Evolutionary conservation across 2,888 invertebrate genomes (phyloP).

Genomic region (Troides oblongomaculatus): DNA sequence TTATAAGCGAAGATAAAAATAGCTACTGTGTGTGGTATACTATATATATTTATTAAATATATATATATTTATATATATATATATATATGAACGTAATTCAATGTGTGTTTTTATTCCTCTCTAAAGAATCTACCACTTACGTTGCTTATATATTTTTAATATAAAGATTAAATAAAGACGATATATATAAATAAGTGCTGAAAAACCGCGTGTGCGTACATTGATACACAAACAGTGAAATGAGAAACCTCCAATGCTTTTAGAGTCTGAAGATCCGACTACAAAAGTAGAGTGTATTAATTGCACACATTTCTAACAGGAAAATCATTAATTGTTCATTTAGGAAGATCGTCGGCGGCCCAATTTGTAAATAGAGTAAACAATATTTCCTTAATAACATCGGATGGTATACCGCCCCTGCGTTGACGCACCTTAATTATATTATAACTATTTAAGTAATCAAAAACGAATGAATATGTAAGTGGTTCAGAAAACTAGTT

Average conservation of each 20-base stretch:
- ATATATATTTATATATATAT: too few species aligned
- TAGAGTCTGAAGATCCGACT: background rate
- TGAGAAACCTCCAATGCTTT: background rate
- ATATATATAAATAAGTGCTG: background rate
- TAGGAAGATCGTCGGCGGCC: constrained; percentile 5
- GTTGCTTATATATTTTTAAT: too few species aligned
- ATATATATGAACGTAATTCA: too few species aligned
- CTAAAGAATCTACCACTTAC: too few species aligned
- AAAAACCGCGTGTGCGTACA: background rate
- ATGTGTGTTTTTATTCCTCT: too few species aligned
- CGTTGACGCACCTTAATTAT: constrained; percentile 24
- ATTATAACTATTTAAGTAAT: constrained; percentile 18
- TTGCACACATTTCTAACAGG: constrained; percentile 19
- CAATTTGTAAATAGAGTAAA: constrained; percentile 23
- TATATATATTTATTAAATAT: too few species aligned
- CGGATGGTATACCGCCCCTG: constrained; percentile 1
- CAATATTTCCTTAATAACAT: constrained; percentile 12
- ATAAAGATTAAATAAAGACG: too few species aligned
- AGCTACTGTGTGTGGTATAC: background rate
- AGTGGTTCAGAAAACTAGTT: constrained; percentile 7
- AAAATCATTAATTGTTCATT: constrained; percentile 22
- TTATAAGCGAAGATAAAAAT: background rate
- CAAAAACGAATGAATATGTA: constrained; percentile 19
- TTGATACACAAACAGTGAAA: background rate
- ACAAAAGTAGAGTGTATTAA: background rate